Percentiles rank a stretch among this genome's conserved stretches.
Conservation (phyloP, 2,797 vertebrate genomes). For the Gymnopithys bicolor region DNA sequence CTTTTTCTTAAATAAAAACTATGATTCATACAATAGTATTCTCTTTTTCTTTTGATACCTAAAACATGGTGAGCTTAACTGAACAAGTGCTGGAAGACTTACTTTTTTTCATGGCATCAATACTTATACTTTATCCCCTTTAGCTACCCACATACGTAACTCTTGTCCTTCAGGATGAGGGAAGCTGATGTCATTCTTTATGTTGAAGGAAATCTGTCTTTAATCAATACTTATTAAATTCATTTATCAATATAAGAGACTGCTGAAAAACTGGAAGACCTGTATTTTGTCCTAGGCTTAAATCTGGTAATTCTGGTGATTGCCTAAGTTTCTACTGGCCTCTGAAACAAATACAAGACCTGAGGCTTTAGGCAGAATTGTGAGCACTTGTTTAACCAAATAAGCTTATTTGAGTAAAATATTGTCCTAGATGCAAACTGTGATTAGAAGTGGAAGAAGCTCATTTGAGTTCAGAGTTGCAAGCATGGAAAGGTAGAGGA, state of each 20-base stretch:
- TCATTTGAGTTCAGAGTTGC: background rate
- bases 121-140: background rate
- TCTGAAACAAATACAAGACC: background rate
- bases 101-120: background rate
- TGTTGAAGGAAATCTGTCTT: background rate
- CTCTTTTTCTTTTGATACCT: background rate
- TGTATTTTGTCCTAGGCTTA: background rate
- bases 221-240: background rate
- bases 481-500: background rate
- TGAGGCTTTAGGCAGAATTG: background rate
- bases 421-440: background rate
- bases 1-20: background rate
- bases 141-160: background rate
- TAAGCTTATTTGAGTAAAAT: background rate
- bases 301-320: background rate
- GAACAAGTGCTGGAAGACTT: background rate
- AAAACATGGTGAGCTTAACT: background rate
- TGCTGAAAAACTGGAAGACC: background rate
- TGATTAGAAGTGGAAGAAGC: background rate
- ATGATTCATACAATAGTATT: background rate
- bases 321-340: background rate
- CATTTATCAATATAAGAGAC: background rate
- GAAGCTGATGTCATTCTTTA: background rate
- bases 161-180: background rate
- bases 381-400: background rate